A percentile compares a stretch with the other conserved stretches of the same genome.
phyloP scores from a whole-genome alignment of 2,113 vertebrate species.

The Pao palembangensis region DNA sequence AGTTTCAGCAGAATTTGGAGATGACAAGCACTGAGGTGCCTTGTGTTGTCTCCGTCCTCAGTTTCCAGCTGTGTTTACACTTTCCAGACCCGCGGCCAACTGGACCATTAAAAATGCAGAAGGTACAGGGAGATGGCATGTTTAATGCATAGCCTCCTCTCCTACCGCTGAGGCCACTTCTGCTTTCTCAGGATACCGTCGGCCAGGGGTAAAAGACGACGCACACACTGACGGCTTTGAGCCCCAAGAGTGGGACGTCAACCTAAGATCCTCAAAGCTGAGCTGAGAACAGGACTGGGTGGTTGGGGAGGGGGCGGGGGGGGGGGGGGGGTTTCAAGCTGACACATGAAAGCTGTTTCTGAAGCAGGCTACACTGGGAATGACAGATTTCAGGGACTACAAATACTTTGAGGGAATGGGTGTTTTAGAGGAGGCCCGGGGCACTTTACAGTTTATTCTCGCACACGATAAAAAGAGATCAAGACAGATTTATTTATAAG shows the following conservation, averaged over 20 bases:
- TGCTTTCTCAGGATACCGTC: constrained; percentile 31
- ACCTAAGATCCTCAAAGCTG: constrained; percentile 1
- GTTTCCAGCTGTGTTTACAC: constrained; percentile 40
- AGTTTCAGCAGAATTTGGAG: no score
- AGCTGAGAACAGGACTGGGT: constrained; percentile 23
- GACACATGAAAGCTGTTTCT: constrained; percentile 37
- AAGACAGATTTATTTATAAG: constrained; percentile 29
- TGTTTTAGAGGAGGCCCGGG: constrained; percentile 18
- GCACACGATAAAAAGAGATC: constrained; percentile 18
- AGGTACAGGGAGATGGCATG: constrained; percentile 34
- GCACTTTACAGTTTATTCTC: constrained; percentile 19
- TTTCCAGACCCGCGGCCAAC: constrained; percentile 26
- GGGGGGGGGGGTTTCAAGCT: neutral
- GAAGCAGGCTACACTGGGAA: constrained; percentile 25
- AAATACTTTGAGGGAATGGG: constrained; percentile 12
- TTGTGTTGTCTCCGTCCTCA: constrained; percentile 20
- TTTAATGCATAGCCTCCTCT: constrained; percentile 57
- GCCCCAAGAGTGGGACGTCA: constrained; percentile 15
- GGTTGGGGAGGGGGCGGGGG: no score
- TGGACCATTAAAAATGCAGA: constrained; percentile 45
- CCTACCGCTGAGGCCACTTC: constrained; percentile 23
- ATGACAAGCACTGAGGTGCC: neutral
- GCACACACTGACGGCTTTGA: constrained; percentile 5
- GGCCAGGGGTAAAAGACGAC: constrained; percentile 19
- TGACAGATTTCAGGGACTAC: constrained; percentile 16